Base-by-base conservation (phyloP, 1,140 invertebrate genomes). In the Papilio xuthus region DNA sequence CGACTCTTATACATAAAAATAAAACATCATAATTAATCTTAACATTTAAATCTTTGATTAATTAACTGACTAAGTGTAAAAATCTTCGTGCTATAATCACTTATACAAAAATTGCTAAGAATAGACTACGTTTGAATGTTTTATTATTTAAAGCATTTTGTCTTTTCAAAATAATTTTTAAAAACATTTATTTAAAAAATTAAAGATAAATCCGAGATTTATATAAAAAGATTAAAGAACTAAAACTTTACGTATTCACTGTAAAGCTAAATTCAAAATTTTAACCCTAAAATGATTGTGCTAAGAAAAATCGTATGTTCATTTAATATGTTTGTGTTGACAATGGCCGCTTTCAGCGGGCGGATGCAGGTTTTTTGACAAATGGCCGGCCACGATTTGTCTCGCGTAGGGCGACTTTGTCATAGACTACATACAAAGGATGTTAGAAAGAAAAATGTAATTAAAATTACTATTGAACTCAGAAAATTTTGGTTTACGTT, bases 321-420 rank as follows among this genome's bases (percentile, higher is more conserved):
- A 77, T 42, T 70, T 71, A 78, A 83, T 72, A 78, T 83, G 85
- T 84, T 77, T 67, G 79, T 82, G 78, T 82, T 78, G 72, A 91
- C 89, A 90, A 92, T 90, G 84, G 84, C 88, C 89, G 87, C 88
- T 92, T 93, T 91, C 88, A 89, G 83, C 85, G 81, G 86, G 86
- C 92, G 92, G 92, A 93, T 91, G 88, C 90, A 93, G 89, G 89
- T 90, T 91, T 92, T 93, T 92, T 93, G 92, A 93, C 86, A 93
- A 93, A 93, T 93, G 90, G 88, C 89, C 89, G 90, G 86, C 88
- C 85, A 83, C 90, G 90, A 91, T 93, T 93, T 93, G 91, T 93
- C 91, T 93, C 89, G 85, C 82, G 88, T 86, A 87, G 90, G 92
- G 90, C 89, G 89, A 86, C 83, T 81, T 81, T 72, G 80, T 63